Conservation (phyloP, 1,140 invertebrate species). For the Sitophilus oryzae region DNA sequence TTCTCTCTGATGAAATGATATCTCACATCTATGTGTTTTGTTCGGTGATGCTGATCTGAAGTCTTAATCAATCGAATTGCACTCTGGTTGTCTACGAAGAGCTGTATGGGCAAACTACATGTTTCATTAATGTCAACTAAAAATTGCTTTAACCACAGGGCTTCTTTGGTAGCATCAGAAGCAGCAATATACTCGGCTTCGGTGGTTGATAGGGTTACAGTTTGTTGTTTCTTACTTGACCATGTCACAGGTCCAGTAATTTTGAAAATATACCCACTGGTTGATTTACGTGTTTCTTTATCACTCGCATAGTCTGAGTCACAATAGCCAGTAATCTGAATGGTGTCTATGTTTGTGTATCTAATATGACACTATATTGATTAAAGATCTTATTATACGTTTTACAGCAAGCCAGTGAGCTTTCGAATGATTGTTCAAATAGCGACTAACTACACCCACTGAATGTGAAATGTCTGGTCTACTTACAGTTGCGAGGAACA, state of each 20-base stretch:
- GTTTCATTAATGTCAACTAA: constrained; percentile 28
- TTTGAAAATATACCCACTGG: constrained; percentile 34
- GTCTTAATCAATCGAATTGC: constrained; percentile 36
- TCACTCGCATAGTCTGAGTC: constrained; percentile 44
- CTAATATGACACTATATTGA: too few species aligned
- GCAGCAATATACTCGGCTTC: constrained; percentile 44
- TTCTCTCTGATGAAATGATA: constrained; percentile 35
- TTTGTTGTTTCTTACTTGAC: constrained; percentile 39
- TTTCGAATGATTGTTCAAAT: constrained; percentile 24
- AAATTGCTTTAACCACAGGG: constrained; percentile 35
- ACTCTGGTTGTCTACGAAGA: constrained; percentile 26
- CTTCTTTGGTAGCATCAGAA: constrained; percentile 35
- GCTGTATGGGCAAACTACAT: neutral
- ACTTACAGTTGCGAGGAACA: constrained; percentile 40
- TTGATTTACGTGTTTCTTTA: constrained; percentile 35
- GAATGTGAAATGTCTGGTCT: constrained; percentile 43
- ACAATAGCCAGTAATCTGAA: too few species aligned
- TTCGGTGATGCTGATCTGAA: constrained; percentile 32
- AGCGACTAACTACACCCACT: constrained; percentile 35
- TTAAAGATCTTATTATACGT: constrained; percentile 41
- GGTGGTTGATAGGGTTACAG: constrained; percentile 38
- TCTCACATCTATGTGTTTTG: constrained; percentile 40
- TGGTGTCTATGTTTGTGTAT: too few species aligned
- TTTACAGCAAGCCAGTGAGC: constrained; percentile 39
- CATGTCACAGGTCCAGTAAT: constrained; percentile 34